A percentile compares a stretch with the other conserved stretches of the same genome.
phyloP scores from a whole-genome alignment of 2,797 vertebrate species.

The Perdix hodgsoniae region DNA sequence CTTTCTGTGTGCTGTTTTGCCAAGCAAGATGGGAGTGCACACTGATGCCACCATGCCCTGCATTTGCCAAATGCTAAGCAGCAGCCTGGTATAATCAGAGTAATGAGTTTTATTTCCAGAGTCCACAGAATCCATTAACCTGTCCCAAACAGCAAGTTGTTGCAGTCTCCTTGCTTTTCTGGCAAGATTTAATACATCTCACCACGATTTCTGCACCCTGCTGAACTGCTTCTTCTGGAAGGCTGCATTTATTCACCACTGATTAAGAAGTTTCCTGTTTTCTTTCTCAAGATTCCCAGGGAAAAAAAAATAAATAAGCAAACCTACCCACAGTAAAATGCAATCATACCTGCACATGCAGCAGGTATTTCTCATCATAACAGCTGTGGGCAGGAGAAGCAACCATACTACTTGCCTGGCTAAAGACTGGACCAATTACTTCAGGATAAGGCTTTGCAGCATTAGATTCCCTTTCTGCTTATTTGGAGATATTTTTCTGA shows the following conservation, averaged over 20 bases:
- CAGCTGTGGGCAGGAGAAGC: background rate
- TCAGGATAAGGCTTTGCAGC: background rate
- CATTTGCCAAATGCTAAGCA: background rate
- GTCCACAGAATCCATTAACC: background rate
- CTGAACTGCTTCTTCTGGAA: background rate
- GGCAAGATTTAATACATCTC: background rate
- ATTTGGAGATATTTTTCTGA: background rate
- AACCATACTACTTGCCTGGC: rapidly evolving
- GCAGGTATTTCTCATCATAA: background rate
- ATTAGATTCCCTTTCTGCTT: background rate
- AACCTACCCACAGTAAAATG: background rate
- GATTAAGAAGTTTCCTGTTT: background rate
- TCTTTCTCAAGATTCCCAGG: background rate
- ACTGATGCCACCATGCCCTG: background rate
- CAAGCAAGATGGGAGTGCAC: background rate
- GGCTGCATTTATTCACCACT: background rate
- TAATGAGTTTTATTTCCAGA: background rate
- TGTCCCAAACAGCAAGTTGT: constrained; percentile 6
- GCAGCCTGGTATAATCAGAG: background rate
- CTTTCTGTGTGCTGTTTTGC: background rate
- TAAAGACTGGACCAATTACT: background rate
- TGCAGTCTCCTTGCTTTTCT: background rate
- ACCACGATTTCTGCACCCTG: background rate
- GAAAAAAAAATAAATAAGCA: background rate
- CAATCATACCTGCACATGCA: background rate